phyloP scores from a whole-genome alignment of 2,888 invertebrate species.

The Netelia fuscicornis region DNA sequence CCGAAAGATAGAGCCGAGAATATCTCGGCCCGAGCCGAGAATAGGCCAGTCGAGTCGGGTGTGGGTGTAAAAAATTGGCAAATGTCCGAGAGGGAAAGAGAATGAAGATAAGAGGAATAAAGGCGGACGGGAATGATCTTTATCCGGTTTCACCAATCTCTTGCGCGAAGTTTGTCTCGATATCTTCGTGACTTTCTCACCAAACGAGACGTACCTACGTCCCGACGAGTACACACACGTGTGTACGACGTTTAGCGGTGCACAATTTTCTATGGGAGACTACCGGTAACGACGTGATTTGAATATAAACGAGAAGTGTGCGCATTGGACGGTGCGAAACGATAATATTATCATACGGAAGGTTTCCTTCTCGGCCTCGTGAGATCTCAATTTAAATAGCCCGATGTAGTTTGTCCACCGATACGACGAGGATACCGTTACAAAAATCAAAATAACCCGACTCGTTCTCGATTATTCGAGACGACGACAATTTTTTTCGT shows the following conservation, averaged over 20 bases:
- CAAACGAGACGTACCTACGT: not conserved
- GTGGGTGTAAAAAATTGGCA: conserved; percentile 65
- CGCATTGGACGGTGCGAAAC: conserved; percentile 46
- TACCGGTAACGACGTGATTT: conserved; percentile 51
- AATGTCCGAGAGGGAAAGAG: conserved; percentile 49
- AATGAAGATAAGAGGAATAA: conserved; percentile 51
- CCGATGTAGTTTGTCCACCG: not conserved
- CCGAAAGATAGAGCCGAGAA: conserved; percentile 26
- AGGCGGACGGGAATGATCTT: conserved; percentile 60
- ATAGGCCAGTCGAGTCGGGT: conserved; percentile 21
- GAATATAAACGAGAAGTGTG: conserved; percentile 59
- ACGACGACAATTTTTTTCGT: not conserved
- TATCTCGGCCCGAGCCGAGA: conserved; percentile 34
- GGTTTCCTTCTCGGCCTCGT: conserved; percentile 35
- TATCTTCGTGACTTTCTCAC: conserved; percentile 37
- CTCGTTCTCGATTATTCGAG: not conserved
- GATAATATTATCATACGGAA: conserved; percentile 51
- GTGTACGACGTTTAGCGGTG: not conserved
- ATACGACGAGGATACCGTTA: not conserved
- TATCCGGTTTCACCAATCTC: conserved; percentile 61
- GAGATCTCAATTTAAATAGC: conserved; percentile 61
- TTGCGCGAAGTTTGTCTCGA: not conserved
- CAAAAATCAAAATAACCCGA: conserved; percentile 4
- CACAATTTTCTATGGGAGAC: conserved; percentile 34
- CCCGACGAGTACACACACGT: not conserved